phyloP scores from a whole-genome alignment of 2,888 invertebrate species.

The Schizotus pectinicornis region DNA sequence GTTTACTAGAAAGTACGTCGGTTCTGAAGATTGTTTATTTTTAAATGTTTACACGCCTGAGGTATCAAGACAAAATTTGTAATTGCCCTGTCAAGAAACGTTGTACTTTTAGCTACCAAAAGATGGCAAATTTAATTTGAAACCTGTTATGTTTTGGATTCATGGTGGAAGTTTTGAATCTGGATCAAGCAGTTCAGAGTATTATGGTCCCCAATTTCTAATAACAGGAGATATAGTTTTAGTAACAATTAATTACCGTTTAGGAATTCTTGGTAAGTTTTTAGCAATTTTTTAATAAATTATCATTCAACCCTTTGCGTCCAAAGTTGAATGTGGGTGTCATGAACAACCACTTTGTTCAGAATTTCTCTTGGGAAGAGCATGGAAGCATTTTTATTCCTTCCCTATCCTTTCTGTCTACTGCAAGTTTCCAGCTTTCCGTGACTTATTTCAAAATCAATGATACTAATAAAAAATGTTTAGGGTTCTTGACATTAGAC shows the following conservation, averaged over 20 bases:
- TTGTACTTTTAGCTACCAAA: not conserved
- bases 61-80: not conserved
- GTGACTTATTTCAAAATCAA: no score
- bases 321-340: no score
- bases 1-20: slow-evolving; percentile 34
- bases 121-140: slow-evolving; percentile 3
- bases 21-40: slow-evolving; percentile 49
- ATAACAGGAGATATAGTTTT: slow-evolving; percentile 45
- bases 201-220: slow-evolving; percentile 47
- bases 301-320: no score
- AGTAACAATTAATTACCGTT: slow-evolving; percentile 48
- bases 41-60: slow-evolving; percentile 46
- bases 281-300: no score
- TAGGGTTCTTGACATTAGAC: slow-evolving; percentile 60
- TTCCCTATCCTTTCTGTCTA: no score
- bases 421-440: no score
- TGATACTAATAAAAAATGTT: slow-evolving; percentile 11
- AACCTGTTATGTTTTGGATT: slow-evolving; percentile 57
- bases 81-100: not conserved
- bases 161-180: slow-evolving; percentile 58
- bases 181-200: slow-evolving; percentile 46
- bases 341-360: no score
- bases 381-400: no score
- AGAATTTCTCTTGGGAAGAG: no score
- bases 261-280: slow-evolving; percentile 33